A percentile compares a stretch with the other conserved stretches of the same genome.
Conservation (phyloP, 2,113 vertebrate species). For the Sinosuthora webbiana region DNA sequence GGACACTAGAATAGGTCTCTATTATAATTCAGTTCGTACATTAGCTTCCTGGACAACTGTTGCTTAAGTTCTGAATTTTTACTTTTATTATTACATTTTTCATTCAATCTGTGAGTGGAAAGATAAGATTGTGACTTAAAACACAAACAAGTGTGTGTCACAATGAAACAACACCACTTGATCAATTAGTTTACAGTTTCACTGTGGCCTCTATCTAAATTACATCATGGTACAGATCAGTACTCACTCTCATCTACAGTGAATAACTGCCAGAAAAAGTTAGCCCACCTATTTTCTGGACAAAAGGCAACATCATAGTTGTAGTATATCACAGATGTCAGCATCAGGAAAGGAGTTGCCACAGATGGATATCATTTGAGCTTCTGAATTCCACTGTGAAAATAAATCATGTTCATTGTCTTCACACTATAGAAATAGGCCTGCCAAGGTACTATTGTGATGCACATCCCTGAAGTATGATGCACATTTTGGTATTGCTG, state of each 20-base stretch:
- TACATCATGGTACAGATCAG: not conserved
- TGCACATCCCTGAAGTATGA: slow-evolving; percentile 26
- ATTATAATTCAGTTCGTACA: not conserved
- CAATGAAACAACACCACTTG: accelerated
- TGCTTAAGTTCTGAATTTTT: not conserved
- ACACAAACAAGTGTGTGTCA: not conserved
- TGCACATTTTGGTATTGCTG: not conserved
- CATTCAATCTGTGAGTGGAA: not conserved
- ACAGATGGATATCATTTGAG: slow-evolving; percentile 24
- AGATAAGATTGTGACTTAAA: not conserved
- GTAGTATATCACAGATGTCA: not conserved
- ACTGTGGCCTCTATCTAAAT: not conserved
- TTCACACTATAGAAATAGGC: not conserved
- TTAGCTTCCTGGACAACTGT: not conserved
- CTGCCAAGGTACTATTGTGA: slow-evolving; percentile 15
- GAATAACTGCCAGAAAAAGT: not conserved
- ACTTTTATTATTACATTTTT: not conserved
- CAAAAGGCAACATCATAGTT: not conserved
- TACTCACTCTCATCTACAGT: not conserved
- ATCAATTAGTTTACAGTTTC: not conserved
- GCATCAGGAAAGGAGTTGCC: not conserved
- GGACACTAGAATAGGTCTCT: not conserved
- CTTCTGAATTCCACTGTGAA: slow-evolving; percentile 34
- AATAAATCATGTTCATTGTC: slow-evolving; percentile 28
- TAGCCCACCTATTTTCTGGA: not conserved